phyloP scores from a whole-genome alignment of 2,888 invertebrate genomes.

The Diadromus collaris region DNA sequence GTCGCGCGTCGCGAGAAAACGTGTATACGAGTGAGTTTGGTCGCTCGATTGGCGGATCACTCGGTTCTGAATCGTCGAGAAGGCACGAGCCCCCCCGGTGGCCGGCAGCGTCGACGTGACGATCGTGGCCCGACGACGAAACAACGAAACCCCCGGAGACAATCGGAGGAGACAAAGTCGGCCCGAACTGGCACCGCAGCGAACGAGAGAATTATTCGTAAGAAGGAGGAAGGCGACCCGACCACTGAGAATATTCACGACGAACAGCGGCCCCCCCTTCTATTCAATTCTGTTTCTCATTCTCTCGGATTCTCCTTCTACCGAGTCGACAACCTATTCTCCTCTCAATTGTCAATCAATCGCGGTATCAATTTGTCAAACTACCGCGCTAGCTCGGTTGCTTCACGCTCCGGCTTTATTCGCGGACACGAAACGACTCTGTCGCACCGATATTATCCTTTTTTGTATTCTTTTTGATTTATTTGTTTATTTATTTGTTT shows the following conservation, averaged over 20 bases:
- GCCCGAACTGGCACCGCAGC: not conserved
- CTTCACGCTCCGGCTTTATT: not conserved
- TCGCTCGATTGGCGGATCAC: slow-evolving; percentile 2
- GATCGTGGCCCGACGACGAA: slow-evolving; percentile 11
- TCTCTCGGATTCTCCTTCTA: not conserved
- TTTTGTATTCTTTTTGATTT: not conserved
- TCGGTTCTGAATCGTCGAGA: not conserved
- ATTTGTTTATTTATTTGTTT: not conserved
- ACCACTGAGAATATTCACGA: not conserved
- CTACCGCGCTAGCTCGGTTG: slow-evolving; percentile 1
- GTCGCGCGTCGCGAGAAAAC: not conserved
- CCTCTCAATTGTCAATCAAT: slow-evolving; percentile 6
- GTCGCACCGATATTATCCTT: slow-evolving; percentile 8
- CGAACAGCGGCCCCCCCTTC: not conserved
- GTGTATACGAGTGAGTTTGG: slow-evolving; percentile 11
- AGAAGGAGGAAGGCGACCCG: not conserved
- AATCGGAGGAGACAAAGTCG: slow-evolving; percentile 5
- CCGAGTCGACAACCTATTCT: not conserved
- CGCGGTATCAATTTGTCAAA: slow-evolving; percentile 4
- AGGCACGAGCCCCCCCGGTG: slow-evolving; percentile 28
- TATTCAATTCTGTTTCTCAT: slow-evolving; percentile 3
- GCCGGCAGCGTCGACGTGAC: slow-evolving; percentile 14
- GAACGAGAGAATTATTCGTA: not conserved
- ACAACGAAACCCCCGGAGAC: slow-evolving; percentile 12
- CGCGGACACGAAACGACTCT: not conserved